phyloP scores from a whole-genome alignment of 2,113 vertebrate genomes.

The Gorsachius goisagi region DNA sequence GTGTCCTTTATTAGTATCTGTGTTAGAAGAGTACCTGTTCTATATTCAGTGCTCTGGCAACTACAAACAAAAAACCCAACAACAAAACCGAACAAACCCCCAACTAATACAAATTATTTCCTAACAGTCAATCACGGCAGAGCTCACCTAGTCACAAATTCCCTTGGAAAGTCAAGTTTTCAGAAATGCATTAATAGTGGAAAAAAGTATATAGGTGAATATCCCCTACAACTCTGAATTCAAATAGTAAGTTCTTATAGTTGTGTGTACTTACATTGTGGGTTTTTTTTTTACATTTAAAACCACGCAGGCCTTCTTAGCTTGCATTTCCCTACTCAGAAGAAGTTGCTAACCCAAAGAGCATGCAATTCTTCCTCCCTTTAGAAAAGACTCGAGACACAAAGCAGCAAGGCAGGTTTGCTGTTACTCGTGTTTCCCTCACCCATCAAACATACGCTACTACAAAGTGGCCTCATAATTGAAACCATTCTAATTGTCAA shows the following conservation, averaged over 20 bases:
- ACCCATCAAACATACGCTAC: background rate
- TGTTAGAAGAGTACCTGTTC: background rate
- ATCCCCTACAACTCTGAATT: background rate
- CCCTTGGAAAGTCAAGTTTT: background rate
- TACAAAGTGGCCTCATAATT: background rate
- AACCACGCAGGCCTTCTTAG: rapidly evolving
- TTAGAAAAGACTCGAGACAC: background rate
- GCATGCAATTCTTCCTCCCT: background rate
- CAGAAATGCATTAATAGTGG: background rate
- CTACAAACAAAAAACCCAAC: background rate
- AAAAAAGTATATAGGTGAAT: rapidly evolving
- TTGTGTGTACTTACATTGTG: background rate
- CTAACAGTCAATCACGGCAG: background rate
- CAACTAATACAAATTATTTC: background rate
- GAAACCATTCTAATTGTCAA: background rate
- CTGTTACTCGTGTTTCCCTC: background rate
- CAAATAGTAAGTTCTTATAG: rapidly evolving
- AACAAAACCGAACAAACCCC: background rate
- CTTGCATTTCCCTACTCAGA: background rate
- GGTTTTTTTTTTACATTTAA: background rate
- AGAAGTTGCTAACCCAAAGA: background rate
- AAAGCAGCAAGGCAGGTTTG: background rate
- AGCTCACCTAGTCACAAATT: background rate
- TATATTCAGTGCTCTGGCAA: background rate
- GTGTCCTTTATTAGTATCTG: background rate